Conservation (phyloP, 2,113 vertebrate species). For the Tachycineta bicolor region DNA sequence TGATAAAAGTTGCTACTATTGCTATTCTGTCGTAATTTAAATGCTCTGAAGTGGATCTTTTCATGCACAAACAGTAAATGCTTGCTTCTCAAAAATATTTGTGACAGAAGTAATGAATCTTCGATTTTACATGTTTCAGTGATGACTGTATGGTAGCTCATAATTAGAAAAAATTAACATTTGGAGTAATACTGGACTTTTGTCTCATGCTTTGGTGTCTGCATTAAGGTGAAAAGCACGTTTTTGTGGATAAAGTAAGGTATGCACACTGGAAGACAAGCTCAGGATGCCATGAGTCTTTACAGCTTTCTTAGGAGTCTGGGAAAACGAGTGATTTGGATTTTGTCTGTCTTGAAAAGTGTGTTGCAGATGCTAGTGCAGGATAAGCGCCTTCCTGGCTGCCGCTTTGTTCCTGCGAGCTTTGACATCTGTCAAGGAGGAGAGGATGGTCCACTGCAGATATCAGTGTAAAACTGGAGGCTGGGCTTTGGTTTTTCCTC, state of each 20-base stretch:
- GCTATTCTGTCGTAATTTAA: not conserved
- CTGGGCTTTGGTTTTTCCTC: not conserved
- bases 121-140: not conserved
- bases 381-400: not conserved
- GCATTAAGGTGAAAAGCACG: not conserved
- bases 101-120: not conserved
- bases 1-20: not conserved
- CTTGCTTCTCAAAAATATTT: not conserved
- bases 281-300: not conserved
- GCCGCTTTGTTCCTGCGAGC: not conserved
- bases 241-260: not conserved
- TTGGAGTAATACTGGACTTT: not conserved
- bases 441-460: not conserved
- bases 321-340: not conserved
- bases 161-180: not conserved
- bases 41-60: not conserved
- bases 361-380: not conserved
- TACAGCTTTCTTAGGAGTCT: not conserved
- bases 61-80: not conserved
- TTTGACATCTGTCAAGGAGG: not conserved
- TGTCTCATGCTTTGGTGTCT: not conserved
- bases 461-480: not conserved
- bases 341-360: not conserved
- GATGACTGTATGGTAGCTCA: not conserved
- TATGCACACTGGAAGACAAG: fast-evolving